Base-by-base conservation (phyloP, 2,888 invertebrate genomes). In the Tridacna gigas region DNA sequence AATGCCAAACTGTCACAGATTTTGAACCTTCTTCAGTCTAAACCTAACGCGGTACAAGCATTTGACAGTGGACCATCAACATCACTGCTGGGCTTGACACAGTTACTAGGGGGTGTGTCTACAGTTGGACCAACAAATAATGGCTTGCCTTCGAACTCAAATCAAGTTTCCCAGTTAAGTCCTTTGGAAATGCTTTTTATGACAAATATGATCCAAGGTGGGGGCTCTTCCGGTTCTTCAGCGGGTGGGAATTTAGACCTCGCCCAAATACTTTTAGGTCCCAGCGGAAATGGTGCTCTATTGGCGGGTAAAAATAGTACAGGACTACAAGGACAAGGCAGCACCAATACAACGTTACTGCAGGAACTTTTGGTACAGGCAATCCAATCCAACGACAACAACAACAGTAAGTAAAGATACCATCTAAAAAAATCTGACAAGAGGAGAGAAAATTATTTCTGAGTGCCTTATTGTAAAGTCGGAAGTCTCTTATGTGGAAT, bases 11-110 rank as follows among this genome's bases (percentile, higher is more conserved):
- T 71, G 26, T 22, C 51, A 9, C 71, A 71, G 63, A 75, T 75
- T 61, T 75, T 75, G 28, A 65, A 75, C 13, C n/a, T 75, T 63
- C 75, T 75, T 1, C 22, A 75, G 47, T 12, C 65, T 4, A 75
- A 75, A 22, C 15, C 61, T 22, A 75, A 61, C 28, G 22, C 75
- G 1, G 13, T 69, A 12, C 69, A 69, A 18, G 12, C 28, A 12
- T 22, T 65, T 15, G 65, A 28, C 26, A 28, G 65, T 20, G 65
- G 22, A 28, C 26, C 65, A 26, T 26, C 25, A 26, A 65, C 28
- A 15, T 28, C 65, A 65, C 63, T 22, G 25, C 22, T 26, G 1
- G 65, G 65, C 28, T 26, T 26, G 11, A 28, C 65, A 37, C 37
- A 37, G 37, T 37, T 37, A 37, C 37, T 37, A 37, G 37, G 37